Evolutionary conservation across 2,888 invertebrate species (phyloP), one percentile per base, ranked within the genome.

Genomic region (Ophion slaviceki): DNA sequence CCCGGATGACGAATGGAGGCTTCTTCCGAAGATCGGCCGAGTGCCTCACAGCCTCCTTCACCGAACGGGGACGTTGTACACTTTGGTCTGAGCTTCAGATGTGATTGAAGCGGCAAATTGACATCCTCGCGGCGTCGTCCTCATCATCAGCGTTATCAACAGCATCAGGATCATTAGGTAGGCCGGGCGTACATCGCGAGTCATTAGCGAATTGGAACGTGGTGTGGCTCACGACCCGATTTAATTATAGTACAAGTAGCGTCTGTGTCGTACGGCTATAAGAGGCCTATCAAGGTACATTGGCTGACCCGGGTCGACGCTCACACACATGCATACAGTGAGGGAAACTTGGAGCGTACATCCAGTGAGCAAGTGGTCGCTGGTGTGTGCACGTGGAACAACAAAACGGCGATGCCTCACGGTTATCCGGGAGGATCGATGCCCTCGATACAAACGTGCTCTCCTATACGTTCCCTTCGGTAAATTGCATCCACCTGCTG

Each of bases 401-500:
- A 81, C 70, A 76, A 81, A 86, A 90, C 87, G 88, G 80, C 88
- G 90, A 92, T 91, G 90, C 90, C 91, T 90, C 92, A 88, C 90
- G 89, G 86, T 93, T 92, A 93, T 92, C 92, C 89, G 90, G 87
- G 86, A 92, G 90, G 92, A 93, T 93, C 93, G 93, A 93, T 93
- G 93, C 91, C 91, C 91, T 87, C 91, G 90, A 92, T 92, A 90
- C 66, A 78, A 78, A 7, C 62, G 68, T 76, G 20, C 20, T 72
- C 62, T 82, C 64, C 53, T 72, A 71, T 70, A 62, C 75, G n/a
- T 68, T 61, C 8, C 32, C 67, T 67, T 61, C 80, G 67, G 32
- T 80, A 82, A 82, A 82, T 53, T 82, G 79, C 76, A 86, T 77
- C 77, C 62, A 86, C 86, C 80, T 86, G 86, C 86, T 80, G 82